Conservation (phyloP, 2,113 vertebrate species). For the Paratilapia polleni region DNA sequence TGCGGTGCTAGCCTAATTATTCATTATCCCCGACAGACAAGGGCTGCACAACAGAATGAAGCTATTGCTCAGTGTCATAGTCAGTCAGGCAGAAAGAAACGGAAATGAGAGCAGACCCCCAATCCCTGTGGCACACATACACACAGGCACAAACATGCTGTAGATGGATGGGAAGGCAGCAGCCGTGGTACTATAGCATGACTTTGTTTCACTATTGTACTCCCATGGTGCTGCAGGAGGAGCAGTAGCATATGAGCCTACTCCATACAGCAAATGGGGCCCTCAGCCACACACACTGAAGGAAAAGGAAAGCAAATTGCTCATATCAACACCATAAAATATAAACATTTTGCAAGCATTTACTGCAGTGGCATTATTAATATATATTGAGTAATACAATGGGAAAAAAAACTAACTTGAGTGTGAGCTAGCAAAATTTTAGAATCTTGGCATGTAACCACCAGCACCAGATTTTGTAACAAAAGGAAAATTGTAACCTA, state of each 20-base stretch:
- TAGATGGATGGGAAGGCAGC: conserved; percentile 47
- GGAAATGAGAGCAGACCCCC: conserved; percentile 78
- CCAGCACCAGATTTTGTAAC: not conserved
- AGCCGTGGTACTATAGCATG: conserved; percentile 39
- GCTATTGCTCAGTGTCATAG: conserved; percentile 92
- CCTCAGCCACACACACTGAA: conserved; percentile 7
- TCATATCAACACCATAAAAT: not conserved
- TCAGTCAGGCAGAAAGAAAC: conserved; percentile 94
- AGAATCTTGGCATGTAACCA: not conserved
- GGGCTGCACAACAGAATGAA: conserved; percentile 84
- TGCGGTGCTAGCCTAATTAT: conserved; percentile 74
- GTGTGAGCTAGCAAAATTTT: not conserved
- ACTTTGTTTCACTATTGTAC: conserved; percentile 54
- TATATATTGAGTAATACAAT: not conserved
- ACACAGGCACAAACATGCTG: conserved; percentile 42
- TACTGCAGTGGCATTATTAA: too few relatives aligned
- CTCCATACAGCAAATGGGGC: conserved; percentile 33
- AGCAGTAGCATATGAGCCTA: conserved; percentile 51
- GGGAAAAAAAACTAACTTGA: not conserved
- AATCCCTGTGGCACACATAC: conserved; percentile 14
- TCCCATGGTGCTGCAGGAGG: conserved; percentile 58
- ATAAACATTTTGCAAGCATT: not conserved
- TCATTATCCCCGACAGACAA: conserved; percentile 77
- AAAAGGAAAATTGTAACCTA: not conserved
- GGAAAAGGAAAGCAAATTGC: not conserved